Conservation (phyloP, 2,888 invertebrate genomes). For the Alloplasta piceator region DNA sequence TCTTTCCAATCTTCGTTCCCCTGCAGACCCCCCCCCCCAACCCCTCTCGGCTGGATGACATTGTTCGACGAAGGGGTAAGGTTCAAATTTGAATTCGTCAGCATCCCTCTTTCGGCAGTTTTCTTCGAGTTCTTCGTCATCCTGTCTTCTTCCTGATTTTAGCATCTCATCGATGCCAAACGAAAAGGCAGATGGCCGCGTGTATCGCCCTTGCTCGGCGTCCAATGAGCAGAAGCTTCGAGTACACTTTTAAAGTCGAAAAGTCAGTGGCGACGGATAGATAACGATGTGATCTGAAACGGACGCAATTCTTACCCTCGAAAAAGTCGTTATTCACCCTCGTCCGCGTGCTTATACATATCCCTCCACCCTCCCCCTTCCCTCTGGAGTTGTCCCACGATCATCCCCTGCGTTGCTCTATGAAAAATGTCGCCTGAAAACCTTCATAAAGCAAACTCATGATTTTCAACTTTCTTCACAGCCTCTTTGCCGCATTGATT, state of each 20-base stretch:
- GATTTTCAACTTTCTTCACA: neutral
- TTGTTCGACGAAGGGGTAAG: conserved; percentile 66
- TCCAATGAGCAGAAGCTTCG: conserved; percentile 27
- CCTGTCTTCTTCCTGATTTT: conserved; percentile 62
- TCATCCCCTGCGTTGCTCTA: conserved; percentile 29
- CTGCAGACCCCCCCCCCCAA: conserved; percentile 36
- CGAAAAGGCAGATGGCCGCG: neutral
- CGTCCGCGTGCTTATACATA: conserved; percentile 21
- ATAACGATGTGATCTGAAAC: conserved; percentile 59
- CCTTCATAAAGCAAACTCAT: conserved; percentile 43
- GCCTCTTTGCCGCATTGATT: conserved; percentile 27
- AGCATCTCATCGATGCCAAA: conserved; percentile 61
- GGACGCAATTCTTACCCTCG: conserved; percentile 42
- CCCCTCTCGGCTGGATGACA: conserved; percentile 44
- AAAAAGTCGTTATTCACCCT: conserved; percentile 66
- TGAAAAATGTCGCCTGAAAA: conserved; percentile 44
- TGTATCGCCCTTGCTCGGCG: conserved; percentile 27
- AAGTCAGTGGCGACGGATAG: conserved; percentile 59
- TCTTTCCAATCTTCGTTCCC: conserved; percentile 62
- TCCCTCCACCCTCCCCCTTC: conserved; percentile 12
- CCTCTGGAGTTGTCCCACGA: neutral
- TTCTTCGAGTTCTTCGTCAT: conserved; percentile 63
- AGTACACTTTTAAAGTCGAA: conserved; percentile 51
- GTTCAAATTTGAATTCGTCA: conserved; percentile 73
- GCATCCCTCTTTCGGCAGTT: conserved; percentile 57